phyloP scores from a whole-genome alignment of 2,888 invertebrate genomes.

The Hydroisotoma schaefferi region DNA sequence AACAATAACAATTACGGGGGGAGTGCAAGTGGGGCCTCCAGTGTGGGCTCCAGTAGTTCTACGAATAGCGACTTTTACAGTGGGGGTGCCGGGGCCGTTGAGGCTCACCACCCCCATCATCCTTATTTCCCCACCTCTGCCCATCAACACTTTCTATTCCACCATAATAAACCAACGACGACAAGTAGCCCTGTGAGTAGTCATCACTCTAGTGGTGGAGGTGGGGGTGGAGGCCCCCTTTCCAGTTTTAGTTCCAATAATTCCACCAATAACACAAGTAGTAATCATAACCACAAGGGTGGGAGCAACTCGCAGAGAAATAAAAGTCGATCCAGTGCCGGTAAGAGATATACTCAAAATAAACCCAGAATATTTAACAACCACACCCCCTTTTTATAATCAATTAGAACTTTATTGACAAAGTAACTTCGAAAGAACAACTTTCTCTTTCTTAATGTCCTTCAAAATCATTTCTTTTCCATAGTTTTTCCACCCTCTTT shows the following conservation, averaged over 20 bases:
- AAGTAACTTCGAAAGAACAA: neutral
- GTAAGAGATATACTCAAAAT: constrained; percentile 32
- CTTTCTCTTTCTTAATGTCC: neutral
- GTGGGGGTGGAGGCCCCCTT: constrained; percentile 9
- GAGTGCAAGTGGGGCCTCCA: constrained; percentile 14
- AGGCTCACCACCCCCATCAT: neutral
- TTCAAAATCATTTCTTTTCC: constrained; percentile 12
- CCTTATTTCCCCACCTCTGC: neutral
- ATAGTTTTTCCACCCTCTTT: constrained; percentile 3
- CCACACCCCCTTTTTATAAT: no score
- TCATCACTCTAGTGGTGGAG: neutral
- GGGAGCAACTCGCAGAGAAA: constrained; percentile 44
- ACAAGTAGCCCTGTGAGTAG: constrained; percentile 1
- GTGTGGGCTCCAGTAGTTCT: constrained; percentile 10
- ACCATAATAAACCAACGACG: neutral
- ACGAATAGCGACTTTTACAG: constrained; percentile 42
- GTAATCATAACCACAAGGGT: constrained; percentile 13
- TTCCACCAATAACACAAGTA: constrained; percentile 25
- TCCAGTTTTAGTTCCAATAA: constrained; percentile 42
- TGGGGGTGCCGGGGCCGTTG: neutral
- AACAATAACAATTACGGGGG: constrained; percentile 44
- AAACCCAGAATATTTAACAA: neutral
- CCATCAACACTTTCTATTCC: constrained; percentile 7
- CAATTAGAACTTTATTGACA: neutral
- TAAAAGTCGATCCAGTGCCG: constrained; percentile 49